A percentile compares a stretch with the other conserved stretches of the same genome.
phyloP scores from a whole-genome alignment of 1,140 invertebrate species.

The Lanistes nyassanus region DNA sequence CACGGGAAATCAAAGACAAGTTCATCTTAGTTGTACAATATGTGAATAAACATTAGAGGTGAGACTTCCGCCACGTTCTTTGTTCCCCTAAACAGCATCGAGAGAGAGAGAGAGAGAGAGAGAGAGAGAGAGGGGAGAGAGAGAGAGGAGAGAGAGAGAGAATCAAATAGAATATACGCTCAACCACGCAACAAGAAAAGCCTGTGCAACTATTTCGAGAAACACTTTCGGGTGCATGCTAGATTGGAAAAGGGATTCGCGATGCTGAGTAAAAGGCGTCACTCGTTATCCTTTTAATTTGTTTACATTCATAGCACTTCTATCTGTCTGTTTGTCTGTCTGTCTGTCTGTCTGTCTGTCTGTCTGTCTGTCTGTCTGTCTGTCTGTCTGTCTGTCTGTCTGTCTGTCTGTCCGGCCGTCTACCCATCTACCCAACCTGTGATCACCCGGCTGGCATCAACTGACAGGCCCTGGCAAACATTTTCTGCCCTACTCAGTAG shows the following conservation, averaged over 20 bases:
- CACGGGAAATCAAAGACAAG: background rate
- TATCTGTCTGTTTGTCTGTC: background rate
- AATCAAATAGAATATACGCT: too few relatives aligned
- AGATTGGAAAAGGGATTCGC: too few relatives aligned
- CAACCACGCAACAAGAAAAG: too few relatives aligned
- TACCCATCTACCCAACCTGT: too few relatives aligned
- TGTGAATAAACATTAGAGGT: background rate
- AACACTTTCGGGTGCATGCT: too few relatives aligned
- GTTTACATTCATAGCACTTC: background rate
- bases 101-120: too few relatives aligned
- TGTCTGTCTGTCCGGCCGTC: slow-evolving; percentile 2
- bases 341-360: background rate
- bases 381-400: slow-evolving; percentile 11
- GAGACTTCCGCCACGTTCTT: background rate
- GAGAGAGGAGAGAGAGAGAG: too few relatives aligned
- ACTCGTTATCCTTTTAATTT: background rate
- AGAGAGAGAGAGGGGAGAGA: too few relatives aligned
- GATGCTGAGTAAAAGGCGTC: background rate
- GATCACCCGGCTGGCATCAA: too few relatives aligned
- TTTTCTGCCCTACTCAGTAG: too few relatives aligned
- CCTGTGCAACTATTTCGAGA: too few relatives aligned
- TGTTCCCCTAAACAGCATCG: background rate
- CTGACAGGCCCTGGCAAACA: too few relatives aligned
- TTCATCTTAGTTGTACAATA: background rate
- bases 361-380: background rate